Conservation (phyloP, 2,797 vertebrate genomes). For the Sternotherus odoratus region DNA sequence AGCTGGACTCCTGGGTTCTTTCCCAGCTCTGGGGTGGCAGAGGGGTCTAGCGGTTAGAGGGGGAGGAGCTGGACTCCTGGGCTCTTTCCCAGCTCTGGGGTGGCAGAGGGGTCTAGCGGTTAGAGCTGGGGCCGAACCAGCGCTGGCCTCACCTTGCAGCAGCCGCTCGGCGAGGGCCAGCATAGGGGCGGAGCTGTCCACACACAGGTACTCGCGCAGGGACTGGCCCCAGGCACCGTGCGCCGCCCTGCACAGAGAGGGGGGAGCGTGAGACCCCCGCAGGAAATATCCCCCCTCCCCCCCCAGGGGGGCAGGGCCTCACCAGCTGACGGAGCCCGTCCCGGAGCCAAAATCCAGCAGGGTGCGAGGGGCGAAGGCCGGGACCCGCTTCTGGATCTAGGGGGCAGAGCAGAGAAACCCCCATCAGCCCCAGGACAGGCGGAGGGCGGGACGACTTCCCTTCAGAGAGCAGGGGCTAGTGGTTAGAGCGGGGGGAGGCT, state of each 20-base stretch:
- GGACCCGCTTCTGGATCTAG: slow-evolving; percentile 87
- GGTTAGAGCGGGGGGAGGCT: background rate
- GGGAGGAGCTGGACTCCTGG: too few relatives aligned
- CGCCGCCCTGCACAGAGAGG: slow-evolving; percentile 83
- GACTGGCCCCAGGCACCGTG: slow-evolving; percentile 85
- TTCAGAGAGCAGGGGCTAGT: background rate
- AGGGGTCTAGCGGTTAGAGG: too few relatives aligned
- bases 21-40: background rate
- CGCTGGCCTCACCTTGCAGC: slow-evolving; percentile 82
- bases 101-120: background rate
- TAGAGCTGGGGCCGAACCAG: background rate
- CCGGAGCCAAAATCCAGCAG: slow-evolving; percentile 93
- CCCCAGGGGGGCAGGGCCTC: slow-evolving; percentile 30
- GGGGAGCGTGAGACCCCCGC: background rate
- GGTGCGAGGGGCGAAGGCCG: slow-evolving; percentile 85
- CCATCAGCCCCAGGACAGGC: background rate
- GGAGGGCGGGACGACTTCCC: background rate
- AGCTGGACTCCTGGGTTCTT: too few relatives aligned
- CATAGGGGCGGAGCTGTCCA: slow-evolving; percentile 89
- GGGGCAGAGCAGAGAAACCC: background rate
- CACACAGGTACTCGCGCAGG: slow-evolving; percentile 88
- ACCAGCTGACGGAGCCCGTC: slow-evolving; percentile 89
- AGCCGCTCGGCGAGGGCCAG: slow-evolving; percentile 88
- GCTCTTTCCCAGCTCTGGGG: background rate
- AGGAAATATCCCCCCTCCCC: background rate